Evolutionary conservation across 2,888 invertebrate species (phyloP).

Genomic region (Lasioglossum vierecki): DNA sequence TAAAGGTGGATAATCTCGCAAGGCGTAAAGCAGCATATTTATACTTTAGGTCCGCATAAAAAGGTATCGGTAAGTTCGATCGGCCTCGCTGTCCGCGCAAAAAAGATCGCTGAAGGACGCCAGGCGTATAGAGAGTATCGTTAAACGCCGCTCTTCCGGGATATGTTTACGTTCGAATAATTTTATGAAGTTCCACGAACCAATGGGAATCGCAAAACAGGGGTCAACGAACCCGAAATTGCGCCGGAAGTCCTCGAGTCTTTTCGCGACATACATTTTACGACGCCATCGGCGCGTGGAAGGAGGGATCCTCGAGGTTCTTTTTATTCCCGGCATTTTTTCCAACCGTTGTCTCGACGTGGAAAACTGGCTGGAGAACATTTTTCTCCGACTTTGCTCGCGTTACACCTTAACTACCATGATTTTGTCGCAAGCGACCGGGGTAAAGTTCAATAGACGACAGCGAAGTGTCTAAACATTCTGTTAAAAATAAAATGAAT

Average conservation of each 20-base stretch:
- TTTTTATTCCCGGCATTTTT: conserved; percentile 23
- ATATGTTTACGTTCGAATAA: conserved; percentile 27
- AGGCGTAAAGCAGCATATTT: neutral
- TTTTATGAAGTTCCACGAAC: conserved; percentile 31
- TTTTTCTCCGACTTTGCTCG: conserved; percentile 35
- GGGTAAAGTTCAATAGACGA: neutral
- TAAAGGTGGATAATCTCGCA: neutral
- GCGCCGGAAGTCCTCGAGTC: conserved; percentile 21
- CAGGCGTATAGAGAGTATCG: neutral
- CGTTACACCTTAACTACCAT: neutral
- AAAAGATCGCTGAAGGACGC: neutral
- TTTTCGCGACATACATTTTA: conserved; percentile 42
- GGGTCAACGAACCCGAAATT: conserved; percentile 37
- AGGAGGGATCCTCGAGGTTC: conserved; percentile 17
- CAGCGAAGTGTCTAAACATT: neutral
- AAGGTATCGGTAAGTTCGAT: neutral
- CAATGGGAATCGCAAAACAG: conserved; percentile 30
- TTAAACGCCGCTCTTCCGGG: conserved; percentile 12
- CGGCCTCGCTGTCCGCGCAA: neutral
- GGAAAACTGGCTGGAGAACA: conserved; percentile 13
- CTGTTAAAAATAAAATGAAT: neutral
- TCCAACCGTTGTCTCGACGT: conserved; percentile 23
- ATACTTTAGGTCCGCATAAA: neutral
- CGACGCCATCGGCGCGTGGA: conserved; percentile 24
- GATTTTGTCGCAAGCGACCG: neutral